These are phyloP conservation scores for Heliothis subflexa DNA, from an alignment of 1,140 invertebrate species.

Conservation along the genomic window DNA sequence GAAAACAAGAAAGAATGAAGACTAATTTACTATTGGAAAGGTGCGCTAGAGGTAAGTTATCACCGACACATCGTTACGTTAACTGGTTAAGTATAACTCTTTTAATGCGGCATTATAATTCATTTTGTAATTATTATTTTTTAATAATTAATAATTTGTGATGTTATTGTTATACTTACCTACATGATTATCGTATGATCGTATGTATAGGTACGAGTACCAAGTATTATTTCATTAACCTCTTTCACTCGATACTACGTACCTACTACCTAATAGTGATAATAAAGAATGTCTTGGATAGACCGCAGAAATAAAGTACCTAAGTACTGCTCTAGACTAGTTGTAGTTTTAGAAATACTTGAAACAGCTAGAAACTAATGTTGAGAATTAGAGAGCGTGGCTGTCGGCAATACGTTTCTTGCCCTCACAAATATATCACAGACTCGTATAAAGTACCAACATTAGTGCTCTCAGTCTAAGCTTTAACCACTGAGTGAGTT, in stretches of 20 bases:
- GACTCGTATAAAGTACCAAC: background rate
- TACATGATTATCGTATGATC: no score
- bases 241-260: background rate
- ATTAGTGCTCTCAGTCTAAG: background rate
- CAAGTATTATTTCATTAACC: background rate
- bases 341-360: background rate
- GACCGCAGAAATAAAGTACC: constrained; percentile 10
- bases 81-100: no score
- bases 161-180: no score
- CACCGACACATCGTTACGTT: no score
- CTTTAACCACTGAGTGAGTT: background rate
- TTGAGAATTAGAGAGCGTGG: background rate
- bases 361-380: constrained; percentile 20
- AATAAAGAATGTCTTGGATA: background rate
- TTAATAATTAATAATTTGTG: no score
- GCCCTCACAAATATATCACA: background rate
- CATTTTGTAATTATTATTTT: no score
- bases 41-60: no score
- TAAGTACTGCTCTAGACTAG: background rate
- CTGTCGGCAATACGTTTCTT: constrained; percentile 1
- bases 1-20: background rate
- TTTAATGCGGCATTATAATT: no score
- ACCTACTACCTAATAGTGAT: no score
- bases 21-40: background rate
- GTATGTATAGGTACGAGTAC: no score